phyloP scores from a whole-genome alignment of 1,140 invertebrate genomes.

The Kradibia gibbosae region DNA sequence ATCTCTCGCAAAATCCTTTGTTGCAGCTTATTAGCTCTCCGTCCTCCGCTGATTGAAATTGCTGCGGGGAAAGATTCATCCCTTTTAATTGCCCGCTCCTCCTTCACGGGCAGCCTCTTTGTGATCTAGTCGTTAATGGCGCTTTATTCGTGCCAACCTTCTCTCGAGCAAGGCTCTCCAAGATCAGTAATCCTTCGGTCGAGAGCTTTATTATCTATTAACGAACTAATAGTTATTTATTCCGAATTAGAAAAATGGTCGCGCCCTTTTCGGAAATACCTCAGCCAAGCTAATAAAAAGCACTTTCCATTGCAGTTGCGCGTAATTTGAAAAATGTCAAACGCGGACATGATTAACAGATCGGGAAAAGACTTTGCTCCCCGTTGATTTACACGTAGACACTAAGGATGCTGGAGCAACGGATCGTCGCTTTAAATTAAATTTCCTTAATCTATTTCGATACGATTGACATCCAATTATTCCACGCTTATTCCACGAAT shows the following conservation, averaged over 20 bases:
- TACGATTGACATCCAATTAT: neutral
- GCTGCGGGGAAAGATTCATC: neutral
- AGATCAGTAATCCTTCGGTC: neutral
- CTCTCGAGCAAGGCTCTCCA: neutral
- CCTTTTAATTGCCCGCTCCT: neutral
- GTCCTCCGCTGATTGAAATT: neutral
- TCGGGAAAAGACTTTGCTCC: neutral
- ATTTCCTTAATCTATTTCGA: neutral
- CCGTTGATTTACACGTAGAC: neutral
- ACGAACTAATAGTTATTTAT: neutral
- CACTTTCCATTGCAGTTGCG: neutral
- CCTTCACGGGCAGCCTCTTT: neutral
- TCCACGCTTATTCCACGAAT: neutral
- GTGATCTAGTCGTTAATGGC: neutral
- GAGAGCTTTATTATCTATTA: neutral
- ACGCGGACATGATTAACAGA: neutral
- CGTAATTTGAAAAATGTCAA: neutral
- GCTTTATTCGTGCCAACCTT: neutral
- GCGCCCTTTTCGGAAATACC: neutral
- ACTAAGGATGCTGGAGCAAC: neutral
- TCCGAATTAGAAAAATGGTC: neutral
- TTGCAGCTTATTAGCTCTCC: neutral
- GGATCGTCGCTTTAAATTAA: neutral
- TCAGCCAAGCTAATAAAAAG: neutral
- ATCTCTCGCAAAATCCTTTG: neutral